These are phyloP conservation scores for Drosophila mayri DNA, from an alignment of 1,140 invertebrate species.

Conservation along the genomic window DNA sequence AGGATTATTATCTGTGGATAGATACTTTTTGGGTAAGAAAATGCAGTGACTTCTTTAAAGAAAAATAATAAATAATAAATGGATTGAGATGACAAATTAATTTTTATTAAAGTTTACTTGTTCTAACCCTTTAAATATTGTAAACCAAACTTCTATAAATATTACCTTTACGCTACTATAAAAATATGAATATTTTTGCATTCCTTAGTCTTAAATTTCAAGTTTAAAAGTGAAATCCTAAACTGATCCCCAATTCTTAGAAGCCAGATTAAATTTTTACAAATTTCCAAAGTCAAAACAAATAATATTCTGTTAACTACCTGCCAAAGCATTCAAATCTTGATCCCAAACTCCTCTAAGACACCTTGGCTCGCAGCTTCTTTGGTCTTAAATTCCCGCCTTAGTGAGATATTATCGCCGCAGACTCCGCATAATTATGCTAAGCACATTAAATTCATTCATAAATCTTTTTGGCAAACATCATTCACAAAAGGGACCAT, in stretches of 20 bases:
- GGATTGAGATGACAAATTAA: too few relatives aligned
- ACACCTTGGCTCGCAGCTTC: constrained; percentile 2
- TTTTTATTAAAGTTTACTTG: neutral
- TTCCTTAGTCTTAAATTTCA: neutral
- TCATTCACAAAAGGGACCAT: constrained; percentile 26
- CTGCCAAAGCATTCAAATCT: neutral
- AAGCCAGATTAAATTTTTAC: neutral
- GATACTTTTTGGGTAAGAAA: neutral
- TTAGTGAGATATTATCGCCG: constrained; percentile 43
- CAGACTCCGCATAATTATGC: constrained; percentile 65
- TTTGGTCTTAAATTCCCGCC: neutral
- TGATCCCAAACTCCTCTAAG: constrained; percentile 7
- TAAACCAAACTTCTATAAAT: too few relatives aligned
- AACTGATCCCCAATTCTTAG: neutral
- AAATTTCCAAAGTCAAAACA: neutral
- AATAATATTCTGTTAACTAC: neutral
- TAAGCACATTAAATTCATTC: constrained; percentile 69
- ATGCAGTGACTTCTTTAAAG: too few relatives aligned
- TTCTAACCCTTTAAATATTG: neutral
- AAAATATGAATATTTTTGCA: neutral
- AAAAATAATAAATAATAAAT: neutral
- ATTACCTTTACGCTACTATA: neutral
- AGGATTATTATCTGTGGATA: neutral
- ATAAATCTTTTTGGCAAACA: constrained; percentile 68
- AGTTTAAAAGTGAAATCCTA: neutral